Evolutionary conservation across 1,140 invertebrate species (phyloP).

Genomic region (Bombus haemorrhoidalis): DNA sequence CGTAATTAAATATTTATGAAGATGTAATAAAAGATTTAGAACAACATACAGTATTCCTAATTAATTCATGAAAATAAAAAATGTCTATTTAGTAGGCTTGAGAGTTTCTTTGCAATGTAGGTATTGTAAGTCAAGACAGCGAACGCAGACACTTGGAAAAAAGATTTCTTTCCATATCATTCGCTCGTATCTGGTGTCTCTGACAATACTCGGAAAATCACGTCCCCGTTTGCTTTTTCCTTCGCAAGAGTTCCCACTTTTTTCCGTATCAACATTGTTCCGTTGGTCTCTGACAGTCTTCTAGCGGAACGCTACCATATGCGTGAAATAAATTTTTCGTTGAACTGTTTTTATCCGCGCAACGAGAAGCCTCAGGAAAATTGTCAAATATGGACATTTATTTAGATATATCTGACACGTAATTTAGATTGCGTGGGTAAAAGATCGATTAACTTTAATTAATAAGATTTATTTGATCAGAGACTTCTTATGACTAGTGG

Average conservation of each 20-base stretch:
- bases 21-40: no score
- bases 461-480: background rate
- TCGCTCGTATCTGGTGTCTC: background rate
- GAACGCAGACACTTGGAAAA: no score
- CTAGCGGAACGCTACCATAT: background rate
- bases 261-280: background rate
- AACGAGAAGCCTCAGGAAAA: background rate
- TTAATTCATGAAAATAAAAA: no score
- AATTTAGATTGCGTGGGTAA: background rate
- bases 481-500: background rate
- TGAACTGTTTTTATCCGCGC: background rate
- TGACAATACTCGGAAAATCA: slow-evolving; percentile 12
- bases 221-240: background rate
- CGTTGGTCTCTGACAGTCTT: background rate
- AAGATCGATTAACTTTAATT: background rate
- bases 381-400: background rate
- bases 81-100: no score
- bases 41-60: no score
- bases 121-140: no score
- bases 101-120: background rate
- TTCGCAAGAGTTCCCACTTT: background rate
- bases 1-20: no score
- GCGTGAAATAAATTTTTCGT: background rate
- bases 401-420: background rate
- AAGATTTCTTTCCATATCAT: slow-evolving; percentile 8